Percentiles rank a stretch among this genome's conserved stretches.
Conservation (phyloP, 2,797 vertebrate genomes). For the Chelonia mydas region DNA sequence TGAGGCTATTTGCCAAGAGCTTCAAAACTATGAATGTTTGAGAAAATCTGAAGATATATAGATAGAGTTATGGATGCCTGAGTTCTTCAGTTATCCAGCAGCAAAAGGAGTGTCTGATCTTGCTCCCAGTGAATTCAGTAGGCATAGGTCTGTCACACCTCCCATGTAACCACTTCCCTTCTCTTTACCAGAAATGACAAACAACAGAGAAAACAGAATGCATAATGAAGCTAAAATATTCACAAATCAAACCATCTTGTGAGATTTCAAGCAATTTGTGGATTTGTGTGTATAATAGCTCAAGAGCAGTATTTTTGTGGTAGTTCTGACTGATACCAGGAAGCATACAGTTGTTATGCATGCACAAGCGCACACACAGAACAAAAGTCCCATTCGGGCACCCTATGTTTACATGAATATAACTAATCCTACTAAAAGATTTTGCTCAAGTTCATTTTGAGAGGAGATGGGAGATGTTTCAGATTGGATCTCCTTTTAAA, state of each 20-base stretch:
- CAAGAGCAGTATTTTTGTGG: neutral
- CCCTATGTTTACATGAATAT: neutral
- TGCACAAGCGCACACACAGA: neutral
- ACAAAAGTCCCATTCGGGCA: neutral
- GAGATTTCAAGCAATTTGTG: neutral
- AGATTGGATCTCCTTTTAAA: neutral
- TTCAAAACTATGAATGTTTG: neutral
- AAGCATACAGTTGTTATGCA: neutral
- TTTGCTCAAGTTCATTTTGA: neutral
- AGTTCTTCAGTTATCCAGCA: neutral
- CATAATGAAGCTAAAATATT: neutral
- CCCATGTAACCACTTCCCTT: neutral
- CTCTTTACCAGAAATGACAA: neutral
- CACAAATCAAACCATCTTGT: neutral
- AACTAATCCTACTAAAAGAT: neutral
- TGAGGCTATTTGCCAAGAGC: neutral
- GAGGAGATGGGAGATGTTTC: neutral
- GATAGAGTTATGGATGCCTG: neutral
- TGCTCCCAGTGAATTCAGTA: neutral
- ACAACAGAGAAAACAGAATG: neutral
- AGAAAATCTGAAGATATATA: neutral
- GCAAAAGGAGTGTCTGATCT: neutral
- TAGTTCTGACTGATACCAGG: neutral
- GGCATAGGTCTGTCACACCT: neutral
- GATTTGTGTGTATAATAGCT: neutral